Evolutionary conservation across 2,888 invertebrate species (phyloP).

Genomic region (Tipula vernalis): DNA sequence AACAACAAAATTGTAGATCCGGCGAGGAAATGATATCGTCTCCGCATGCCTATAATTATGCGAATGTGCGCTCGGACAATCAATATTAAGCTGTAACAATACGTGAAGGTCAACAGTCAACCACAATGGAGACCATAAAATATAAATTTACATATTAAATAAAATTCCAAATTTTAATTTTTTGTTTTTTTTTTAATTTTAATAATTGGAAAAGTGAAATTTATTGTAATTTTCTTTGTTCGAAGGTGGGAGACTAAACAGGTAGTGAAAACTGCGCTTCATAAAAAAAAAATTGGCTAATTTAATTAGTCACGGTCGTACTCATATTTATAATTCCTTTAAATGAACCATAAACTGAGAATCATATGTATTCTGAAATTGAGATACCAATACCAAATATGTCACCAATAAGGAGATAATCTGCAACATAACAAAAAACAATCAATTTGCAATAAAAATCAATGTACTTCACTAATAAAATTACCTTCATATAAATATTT

Average conservation of each 20-base stretch:
- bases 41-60: not conserved
- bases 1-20: not conserved
- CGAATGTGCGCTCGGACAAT: not conserved
- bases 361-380: not conserved
- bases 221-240: not conserved
- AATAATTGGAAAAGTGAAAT: not conserved
- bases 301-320: too few species aligned
- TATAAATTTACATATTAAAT: not conserved
- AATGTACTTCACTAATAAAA: not conserved
- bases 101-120: conserved; percentile 4
- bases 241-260: not conserved
- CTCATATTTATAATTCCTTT: not conserved
- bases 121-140: not conserved
- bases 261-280: not conserved
- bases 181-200: not conserved
- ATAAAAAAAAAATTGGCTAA: too few species aligned
- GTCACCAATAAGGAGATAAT: not conserved
- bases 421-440: not conserved
- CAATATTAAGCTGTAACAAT: not conserved
- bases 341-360: not conserved
- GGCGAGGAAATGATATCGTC: not conserved
- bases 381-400: not conserved
- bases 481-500: not conserved
- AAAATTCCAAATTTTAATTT: not conserved
- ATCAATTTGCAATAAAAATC: not conserved